Evolutionary conservation across 2,113 vertebrate genomes (phyloP).

Genomic region (Charina bottae): DNA sequence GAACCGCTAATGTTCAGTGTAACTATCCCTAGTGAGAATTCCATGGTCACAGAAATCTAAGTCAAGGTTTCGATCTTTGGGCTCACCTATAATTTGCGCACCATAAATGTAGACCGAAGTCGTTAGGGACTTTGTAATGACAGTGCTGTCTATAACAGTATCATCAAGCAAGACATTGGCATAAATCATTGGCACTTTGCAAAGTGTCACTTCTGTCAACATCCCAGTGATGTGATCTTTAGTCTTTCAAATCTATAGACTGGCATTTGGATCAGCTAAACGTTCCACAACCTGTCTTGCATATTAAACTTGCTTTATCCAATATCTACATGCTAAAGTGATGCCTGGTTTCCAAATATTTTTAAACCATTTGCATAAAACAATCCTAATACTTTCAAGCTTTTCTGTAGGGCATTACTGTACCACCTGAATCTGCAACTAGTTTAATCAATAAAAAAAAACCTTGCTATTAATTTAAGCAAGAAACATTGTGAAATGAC

Average conservation of each 20-base stretch:
- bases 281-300: constrained; percentile 81
- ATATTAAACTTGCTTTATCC: constrained; percentile 89
- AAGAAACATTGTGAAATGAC: constrained; percentile 47
- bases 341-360: constrained; percentile 81
- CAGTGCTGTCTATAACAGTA: constrained; percentile 96
- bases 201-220: constrained; percentile 94
- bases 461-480: constrained; percentile 45
- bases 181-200: constrained; percentile 95
- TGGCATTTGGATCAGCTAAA: constrained; percentile 98
- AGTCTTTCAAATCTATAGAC: constrained; percentile 99
- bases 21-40: constrained; percentile 69
- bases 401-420: constrained; percentile 60
- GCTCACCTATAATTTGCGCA: constrained; percentile 93
- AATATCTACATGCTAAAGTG: constrained; percentile 80
- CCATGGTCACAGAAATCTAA: constrained; percentile 76
- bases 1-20: constrained; percentile 7
- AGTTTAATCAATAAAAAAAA: constrained; percentile 53
- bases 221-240: constrained; percentile 98
- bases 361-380: constrained; percentile 81
- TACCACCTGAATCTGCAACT: constrained; percentile 60
- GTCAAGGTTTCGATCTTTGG: constrained; percentile 82
- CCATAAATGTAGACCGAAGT: constrained; percentile 80
- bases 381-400: constrained; percentile 60
- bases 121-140: constrained; percentile 89
- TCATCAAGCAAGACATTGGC: constrained; percentile 90